phyloP scores from a whole-genome alignment of 2,797 vertebrate species.

The Anabacerthia variegaticeps region DNA sequence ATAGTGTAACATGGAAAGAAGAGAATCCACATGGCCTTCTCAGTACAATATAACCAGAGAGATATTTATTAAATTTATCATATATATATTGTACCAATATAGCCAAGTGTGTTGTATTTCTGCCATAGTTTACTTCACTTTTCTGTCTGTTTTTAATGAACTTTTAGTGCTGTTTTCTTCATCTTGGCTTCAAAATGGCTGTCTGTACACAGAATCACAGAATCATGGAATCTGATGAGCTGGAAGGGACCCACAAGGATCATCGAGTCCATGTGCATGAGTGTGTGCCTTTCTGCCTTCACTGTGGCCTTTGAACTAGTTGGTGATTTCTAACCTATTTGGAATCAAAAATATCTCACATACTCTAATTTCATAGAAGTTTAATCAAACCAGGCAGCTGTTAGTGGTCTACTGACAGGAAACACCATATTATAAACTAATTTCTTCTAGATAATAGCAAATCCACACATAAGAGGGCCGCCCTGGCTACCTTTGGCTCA shows the following conservation, averaged over 20 bases:
- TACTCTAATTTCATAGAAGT: not conserved
- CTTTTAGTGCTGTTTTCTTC: not conserved
- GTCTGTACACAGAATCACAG: not conserved
- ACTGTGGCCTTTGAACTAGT: not conserved
- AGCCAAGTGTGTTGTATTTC: not conserved
- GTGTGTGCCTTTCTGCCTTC: not conserved
- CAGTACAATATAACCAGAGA: not conserved
- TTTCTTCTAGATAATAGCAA: not conserved
- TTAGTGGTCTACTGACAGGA: not conserved
- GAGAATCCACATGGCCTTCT: not conserved
- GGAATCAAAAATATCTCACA: not conserved
- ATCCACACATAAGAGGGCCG: not conserved
- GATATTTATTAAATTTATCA: conserved; percentile 15
- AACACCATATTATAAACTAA: not conserved
- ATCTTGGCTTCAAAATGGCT: not conserved
- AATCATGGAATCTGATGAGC: not conserved
- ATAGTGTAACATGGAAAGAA: not conserved
- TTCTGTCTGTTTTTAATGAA: not conserved
- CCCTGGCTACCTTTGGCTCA: not conserved
- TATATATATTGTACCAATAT: not conserved
- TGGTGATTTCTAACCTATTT: not conserved
- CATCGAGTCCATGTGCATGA: not conserved
- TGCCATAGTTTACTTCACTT: not conserved
- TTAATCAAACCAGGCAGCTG: not conserved
- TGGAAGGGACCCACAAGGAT: not conserved